Percentiles rank a stretch among this genome's conserved stretches.
Conservation (phyloP, 2,888 invertebrate genomes). For the Oscheius sp. region DNA sequence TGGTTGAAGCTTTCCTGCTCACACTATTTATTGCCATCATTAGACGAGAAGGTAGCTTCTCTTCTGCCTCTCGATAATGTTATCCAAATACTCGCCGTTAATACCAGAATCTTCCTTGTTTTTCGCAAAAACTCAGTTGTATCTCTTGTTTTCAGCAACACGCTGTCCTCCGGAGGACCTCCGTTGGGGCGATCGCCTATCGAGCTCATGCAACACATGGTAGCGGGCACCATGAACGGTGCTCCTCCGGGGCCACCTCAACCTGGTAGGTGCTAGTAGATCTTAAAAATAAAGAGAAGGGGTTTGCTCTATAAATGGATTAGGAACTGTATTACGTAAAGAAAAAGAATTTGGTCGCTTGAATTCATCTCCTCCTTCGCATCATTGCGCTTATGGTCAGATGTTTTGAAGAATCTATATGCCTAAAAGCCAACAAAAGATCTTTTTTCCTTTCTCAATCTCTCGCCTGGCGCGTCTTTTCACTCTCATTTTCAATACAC, state of each 20-base stretch:
- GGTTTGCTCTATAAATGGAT: too few relatives aligned
- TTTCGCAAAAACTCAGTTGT: neutral
- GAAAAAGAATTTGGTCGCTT: too few relatives aligned
- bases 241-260: slow-evolving; percentile 11
- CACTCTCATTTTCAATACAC: too few relatives aligned
- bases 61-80: slow-evolving; percentile 16
- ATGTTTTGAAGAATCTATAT: too few relatives aligned
- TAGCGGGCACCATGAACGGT: slow-evolving; percentile 33
- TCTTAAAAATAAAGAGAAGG: too few relatives aligned
- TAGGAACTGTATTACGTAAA: too few relatives aligned
- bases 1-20: neutral
- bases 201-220: slow-evolving; percentile 43
- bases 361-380: too few relatives aligned
- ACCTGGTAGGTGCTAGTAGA: slow-evolving; percentile 20
- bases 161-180: slow-evolving; percentile 22
- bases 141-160: slow-evolving; percentile 23
- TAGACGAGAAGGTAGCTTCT: neutral
- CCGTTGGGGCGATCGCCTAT: slow-evolving; percentile 34
- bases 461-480: too few relatives aligned
- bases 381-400: too few relatives aligned
- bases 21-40: slow-evolving; percentile 7
- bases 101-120: neutral
- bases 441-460: too few relatives aligned
- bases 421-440: too few relatives aligned
- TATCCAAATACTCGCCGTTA: neutral